A percentile compares a stretch with the other conserved stretches of the same genome.
Evolutionary conservation across 2,113 vertebrate species (phyloP).

Genomic region (Gorilla gorilla): DNA sequence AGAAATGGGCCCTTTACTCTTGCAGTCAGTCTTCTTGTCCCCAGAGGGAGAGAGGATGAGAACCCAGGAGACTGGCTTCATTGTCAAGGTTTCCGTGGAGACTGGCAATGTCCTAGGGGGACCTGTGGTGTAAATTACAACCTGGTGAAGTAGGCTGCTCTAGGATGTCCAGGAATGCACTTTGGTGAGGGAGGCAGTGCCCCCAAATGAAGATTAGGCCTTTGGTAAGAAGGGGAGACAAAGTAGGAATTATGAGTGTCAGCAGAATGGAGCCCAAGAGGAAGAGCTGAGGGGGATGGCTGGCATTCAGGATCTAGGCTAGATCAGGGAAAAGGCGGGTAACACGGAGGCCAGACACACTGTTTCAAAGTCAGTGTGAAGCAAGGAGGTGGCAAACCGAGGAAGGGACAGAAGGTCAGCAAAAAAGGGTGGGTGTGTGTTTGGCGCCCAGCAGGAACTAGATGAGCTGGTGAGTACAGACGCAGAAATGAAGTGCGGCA

Average conservation of each 20-base stretch:
- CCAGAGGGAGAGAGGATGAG: background rate
- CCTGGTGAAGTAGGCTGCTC: background rate
- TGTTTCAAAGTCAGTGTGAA: background rate
- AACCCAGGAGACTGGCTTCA: background rate
- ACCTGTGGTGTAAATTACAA: accelerated
- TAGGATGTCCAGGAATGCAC: background rate
- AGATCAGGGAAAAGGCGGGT: background rate
- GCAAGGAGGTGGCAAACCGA: accelerated
- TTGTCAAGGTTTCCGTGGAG: background rate
- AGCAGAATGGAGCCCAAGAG: background rate
- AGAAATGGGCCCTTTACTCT: background rate
- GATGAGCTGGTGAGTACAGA: background rate
- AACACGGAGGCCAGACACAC: background rate
- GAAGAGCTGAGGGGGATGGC: background rate
- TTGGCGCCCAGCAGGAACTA: background rate
- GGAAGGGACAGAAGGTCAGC: background rate
- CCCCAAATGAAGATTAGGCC: background rate
- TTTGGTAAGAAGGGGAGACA: background rate
- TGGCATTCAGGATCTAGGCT: background rate
- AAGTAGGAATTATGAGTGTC: background rate
- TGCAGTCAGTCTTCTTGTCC: background rate
- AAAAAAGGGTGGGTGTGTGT: background rate
- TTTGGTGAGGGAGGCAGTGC: background rate
- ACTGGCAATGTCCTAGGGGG: background rate
- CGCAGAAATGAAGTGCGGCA: background rate